These are phyloP conservation scores for Drosophila ficusphila DNA, from an alignment of 1,140 invertebrate species.

Conservation along the genomic window DNA sequence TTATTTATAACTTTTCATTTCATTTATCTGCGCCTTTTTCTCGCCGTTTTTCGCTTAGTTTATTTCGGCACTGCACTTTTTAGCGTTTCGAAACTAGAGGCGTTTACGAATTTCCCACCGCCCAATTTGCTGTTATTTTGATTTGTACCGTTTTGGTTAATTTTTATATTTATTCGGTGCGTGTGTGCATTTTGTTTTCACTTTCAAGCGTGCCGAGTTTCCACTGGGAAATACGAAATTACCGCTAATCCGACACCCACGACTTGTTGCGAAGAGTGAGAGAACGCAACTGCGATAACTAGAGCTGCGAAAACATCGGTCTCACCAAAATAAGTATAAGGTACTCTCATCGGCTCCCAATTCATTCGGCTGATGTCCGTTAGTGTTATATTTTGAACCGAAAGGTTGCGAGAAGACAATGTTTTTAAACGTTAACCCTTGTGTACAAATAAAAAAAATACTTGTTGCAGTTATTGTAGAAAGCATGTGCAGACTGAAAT, in stretches of 20 bases:
- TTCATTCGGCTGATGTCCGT: too few relatives aligned
- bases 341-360: too few relatives aligned
- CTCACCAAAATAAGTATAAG: too few relatives aligned
- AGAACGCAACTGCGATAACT: too few relatives aligned
- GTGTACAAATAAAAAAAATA: too few relatives aligned
- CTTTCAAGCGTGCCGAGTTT: slow-evolving; percentile 58
- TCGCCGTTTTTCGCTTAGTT: slow-evolving; percentile 27
- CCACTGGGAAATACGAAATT: slow-evolving; percentile 20
- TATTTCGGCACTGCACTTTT: slow-evolving; percentile 44
- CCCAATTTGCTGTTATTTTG: neutral
- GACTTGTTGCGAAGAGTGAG: slow-evolving; percentile 68
- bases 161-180: slow-evolving; percentile 10
- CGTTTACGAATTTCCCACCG: neutral
- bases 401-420: too few relatives aligned
- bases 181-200: slow-evolving; percentile 33
- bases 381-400: too few relatives aligned
- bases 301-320: too few relatives aligned
- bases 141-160: slow-evolving; percentile 30
- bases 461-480: too few relatives aligned
- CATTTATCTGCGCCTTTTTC: slow-evolving; percentile 62
- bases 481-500: too few relatives aligned
- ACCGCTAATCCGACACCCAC: slow-evolving; percentile 54
- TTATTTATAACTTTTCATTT: slow-evolving; percentile 82
- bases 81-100: slow-evolving; percentile 1
- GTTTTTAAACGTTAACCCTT: too few relatives aligned